A percentile compares a stretch with the other conserved stretches of the same genome.
Conservation (phyloP, 2,113 vertebrate genomes). For the Ondatra zibethicus region DNA sequence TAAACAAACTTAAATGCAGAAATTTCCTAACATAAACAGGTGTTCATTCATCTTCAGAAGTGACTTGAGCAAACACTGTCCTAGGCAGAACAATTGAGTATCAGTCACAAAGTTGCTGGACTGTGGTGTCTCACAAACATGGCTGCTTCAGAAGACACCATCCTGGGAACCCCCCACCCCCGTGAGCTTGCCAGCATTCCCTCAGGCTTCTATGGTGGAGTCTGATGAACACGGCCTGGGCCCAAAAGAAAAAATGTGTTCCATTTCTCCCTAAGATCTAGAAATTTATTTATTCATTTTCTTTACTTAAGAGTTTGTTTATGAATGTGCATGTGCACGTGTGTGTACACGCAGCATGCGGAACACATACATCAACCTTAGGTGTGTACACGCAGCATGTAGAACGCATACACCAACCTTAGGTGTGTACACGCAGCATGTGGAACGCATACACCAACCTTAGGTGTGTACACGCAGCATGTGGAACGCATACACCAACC, state of each 20-base stretch:
- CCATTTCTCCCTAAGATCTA: background rate
- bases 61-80: slow-evolving; percentile 58
- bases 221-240: background rate
- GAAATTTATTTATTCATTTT: background rate
- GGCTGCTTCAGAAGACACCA: background rate
- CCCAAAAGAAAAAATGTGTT: background rate
- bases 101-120: slow-evolving; percentile 44
- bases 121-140: slow-evolving; percentile 29
- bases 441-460: background rate
- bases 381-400: too few species aligned
- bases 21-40: slow-evolving; percentile 63
- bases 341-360: background rate
- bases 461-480: too few species aligned
- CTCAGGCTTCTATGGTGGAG: too few species aligned
- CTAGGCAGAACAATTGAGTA: background rate
- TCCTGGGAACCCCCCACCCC: background rate
- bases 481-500: background rate
- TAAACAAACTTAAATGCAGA: slow-evolving; percentile 53
- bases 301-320: background rate
- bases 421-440: too few species aligned
- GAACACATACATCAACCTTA: background rate
- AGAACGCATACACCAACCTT: background rate
- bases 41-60: slow-evolving; percentile 18
- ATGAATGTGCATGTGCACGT: too few species aligned
- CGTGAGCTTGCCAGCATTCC: background rate